Base-by-base conservation (phyloP, 1,140 invertebrate genomes). In the Adoxophyes honmai region DNA sequence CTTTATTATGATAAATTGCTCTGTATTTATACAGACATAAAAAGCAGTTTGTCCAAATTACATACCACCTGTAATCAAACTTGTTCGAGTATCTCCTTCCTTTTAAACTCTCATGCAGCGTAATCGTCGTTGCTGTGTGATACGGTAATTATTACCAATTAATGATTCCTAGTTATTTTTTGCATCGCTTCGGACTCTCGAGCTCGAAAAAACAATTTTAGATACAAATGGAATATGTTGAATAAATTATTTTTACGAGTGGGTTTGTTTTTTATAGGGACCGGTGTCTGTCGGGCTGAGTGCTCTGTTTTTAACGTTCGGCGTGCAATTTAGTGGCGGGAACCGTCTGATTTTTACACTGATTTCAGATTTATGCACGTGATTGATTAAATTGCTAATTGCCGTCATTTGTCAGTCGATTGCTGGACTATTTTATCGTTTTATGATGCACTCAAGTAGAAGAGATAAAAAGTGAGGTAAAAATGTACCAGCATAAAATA, bases 161-260 rank as follows among this genome's bases (percentile, higher is more conserved):
- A 62, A 52, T 18, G 34, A 57, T 44, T 59, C 35, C 33, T 28
- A 34, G 39, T 28, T 35, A 48, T 51, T 57, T 57, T 57, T 57
- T 57, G 55, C 55, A 11, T 9, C 55, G 14, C 9, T 21, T 16
- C 21, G 9, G 11, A 21, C 21, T 34, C 21, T 39, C 37, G 52
- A 48, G 52, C 36, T 18, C 55, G 39, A 42, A 64, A 28, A 70
- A 77, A 67, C 70, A 68, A 75, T 70, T 75, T 66, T 72, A 72
- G 66, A 73, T 59, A 53, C 62, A 70, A 66, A 62, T 60, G 55
- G 67, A 73, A 80, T 76, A 79, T 70, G 60, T 58, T 77, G 83
- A 84, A 85, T 85, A 85, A 81, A 85, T 87, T 85, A 85, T 70
- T 64, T 75, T 73, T 84, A 69, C 57, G 62, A 71, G 66, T 82